Percentiles rank a stretch among this genome's conserved stretches.
Conservation (phyloP, 2,888 invertebrate species). For the Standfussiana lucernea region DNA sequence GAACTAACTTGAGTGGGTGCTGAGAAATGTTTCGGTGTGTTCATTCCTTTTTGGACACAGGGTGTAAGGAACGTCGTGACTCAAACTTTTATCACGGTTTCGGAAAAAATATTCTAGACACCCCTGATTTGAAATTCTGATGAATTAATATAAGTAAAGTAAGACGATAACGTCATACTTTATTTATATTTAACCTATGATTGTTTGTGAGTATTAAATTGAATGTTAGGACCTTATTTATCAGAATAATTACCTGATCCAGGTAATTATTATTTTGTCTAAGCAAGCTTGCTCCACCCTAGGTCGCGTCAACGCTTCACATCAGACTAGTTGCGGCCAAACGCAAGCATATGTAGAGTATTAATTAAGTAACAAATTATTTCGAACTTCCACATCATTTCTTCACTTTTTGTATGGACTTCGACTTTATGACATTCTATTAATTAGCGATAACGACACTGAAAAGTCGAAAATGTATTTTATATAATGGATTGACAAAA, state of each 20-base stretch:
- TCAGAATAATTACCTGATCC: background rate
- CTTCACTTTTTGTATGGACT: background rate
- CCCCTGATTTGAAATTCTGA: background rate
- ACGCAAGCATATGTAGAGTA: no score
- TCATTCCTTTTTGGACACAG: slow-evolving; percentile 23
- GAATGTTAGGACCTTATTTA: background rate
- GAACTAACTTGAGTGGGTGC: slow-evolving; percentile 53
- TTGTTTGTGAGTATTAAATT: background rate
- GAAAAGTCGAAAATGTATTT: background rate
- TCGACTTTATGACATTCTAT: background rate
- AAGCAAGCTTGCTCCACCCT: no score
- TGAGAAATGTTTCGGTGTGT: slow-evolving; percentile 34
- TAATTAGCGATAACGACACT: background rate
- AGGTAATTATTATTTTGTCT: no score
- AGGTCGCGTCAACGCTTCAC: no score
- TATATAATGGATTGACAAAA: no score
- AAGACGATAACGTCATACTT: background rate
- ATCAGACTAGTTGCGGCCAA: no score
- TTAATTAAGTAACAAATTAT: no score
- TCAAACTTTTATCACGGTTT: background rate
- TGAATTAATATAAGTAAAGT: no score
- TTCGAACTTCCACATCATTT: background rate
- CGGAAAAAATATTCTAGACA: background rate
- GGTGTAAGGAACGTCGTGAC: background rate
- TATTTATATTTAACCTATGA: background rate